Conservation (phyloP, 2,113 vertebrate genomes). For the Hirundichthys speculiger region DNA sequence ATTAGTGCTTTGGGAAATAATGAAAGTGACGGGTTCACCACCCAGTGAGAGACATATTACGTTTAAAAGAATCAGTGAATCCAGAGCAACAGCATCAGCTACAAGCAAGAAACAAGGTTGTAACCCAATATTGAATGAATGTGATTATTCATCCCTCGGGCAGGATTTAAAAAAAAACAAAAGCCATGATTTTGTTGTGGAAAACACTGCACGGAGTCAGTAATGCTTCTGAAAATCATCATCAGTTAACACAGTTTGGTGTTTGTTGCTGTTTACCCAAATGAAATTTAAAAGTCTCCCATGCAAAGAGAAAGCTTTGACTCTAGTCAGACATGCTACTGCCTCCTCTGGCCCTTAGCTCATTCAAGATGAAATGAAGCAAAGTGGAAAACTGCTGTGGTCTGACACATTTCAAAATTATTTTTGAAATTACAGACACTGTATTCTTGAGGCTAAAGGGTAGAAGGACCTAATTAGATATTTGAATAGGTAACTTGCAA, state of each 20-base stretch:
- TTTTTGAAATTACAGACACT: no score
- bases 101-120: background rate
- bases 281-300: slow-evolving; percentile 1
- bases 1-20: no score
- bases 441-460: no score
- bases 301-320: background rate
- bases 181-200: background rate
- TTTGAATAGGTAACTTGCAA: no score
- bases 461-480: no score
- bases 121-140: background rate
- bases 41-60: no score
- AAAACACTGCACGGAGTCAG: background rate
- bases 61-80: background rate
- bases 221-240: background rate
- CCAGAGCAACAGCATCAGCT: background rate
- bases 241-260: background rate
- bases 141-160: background rate
- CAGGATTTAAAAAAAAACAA: no score
- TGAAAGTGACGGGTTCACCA: no score
- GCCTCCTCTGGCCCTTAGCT: no score
- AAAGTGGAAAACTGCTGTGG: no score
- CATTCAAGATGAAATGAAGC: no score
- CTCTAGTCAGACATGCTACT: background rate
- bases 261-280: background rate
- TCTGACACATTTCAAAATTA: no score